Percentiles rank a stretch among this genome's conserved stretches.
Evolutionary conservation across 2,113 vertebrate genomes (phyloP).

Genomic region (Equus przewalskii): DNA sequence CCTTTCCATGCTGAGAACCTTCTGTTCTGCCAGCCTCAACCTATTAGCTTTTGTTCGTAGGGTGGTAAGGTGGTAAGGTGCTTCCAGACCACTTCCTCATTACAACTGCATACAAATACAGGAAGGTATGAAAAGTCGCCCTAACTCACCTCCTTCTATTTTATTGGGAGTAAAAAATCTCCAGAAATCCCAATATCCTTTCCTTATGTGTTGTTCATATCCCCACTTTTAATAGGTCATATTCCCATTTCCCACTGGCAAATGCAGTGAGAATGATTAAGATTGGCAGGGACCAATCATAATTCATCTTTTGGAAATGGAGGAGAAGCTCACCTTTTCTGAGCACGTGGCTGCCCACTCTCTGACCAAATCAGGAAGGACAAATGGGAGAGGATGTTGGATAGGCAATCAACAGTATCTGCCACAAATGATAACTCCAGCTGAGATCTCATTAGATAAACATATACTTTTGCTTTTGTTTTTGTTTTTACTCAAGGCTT

Average conservation of each 20-base stretch:
- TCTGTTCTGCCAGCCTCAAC: neutral
- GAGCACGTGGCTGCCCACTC: neutral
- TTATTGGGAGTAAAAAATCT: neutral
- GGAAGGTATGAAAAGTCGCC: neutral
- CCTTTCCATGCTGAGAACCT: neutral
- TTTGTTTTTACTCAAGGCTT: neutral
- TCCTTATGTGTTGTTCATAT: neutral
- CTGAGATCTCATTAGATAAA: neutral
- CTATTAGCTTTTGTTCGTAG: neutral
- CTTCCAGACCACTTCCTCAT: neutral
- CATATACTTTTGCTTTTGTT: neutral
- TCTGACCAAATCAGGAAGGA: neutral
- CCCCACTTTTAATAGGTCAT: neutral
- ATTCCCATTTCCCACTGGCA: neutral
- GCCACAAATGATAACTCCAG: neutral
- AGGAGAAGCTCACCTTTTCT: neutral
- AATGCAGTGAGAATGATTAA: neutral
- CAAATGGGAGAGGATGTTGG: neutral
- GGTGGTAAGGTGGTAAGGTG: neutral
- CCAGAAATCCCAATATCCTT: neutral
- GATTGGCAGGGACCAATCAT: neutral
- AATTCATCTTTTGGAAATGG: neutral
- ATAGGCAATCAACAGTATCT: neutral
- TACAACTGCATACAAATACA: neutral
- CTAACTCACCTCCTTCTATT: neutral